Base-by-base conservation (phyloP, 2,888 invertebrate genomes). In the Agrochola lota region DNA sequence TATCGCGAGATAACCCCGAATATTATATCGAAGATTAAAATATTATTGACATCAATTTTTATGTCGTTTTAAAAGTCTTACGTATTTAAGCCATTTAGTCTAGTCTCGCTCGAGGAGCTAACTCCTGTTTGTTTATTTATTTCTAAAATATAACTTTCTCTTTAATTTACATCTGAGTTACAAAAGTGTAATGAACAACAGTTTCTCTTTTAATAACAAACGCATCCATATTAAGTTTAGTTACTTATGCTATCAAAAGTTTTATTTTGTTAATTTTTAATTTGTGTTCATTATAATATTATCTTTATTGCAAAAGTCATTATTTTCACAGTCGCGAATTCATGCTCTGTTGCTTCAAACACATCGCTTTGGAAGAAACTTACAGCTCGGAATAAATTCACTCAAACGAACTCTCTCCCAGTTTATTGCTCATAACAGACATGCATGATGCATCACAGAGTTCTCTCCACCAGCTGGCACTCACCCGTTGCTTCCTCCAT, bases 401-500 rank as follows among this genome's bases (percentile, higher is more conserved):
- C 43, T 71, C 12, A 52, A 82, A 60, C 23, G 30, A 49, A 12
- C 84, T 84, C 86, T 84, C 86, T 74, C 86, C 55, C 62, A 69
- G 73, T 59, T 26, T n/a, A 72, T 17, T 59, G 55, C 43, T 35
- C 62, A 52, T 26, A 57, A 46, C 43, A 40, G 46, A 20, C 62
- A 49, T 59, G 84, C 63, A 30, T 57, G 72, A 35, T n/a, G 35
- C 49, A 60, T 11, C 52, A 30, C 52, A 12, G 20, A 26, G 35
- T 60, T 49, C 26, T 60, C 15, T 66, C 52, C 46, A 57, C 23
- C 3, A 7, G 23, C 20, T 17, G 17, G 15, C 57, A 90, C 95
- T 91, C 79, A 96, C 96, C 95, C 92, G 66, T 91, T 92, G 66
- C 91, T 88, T 23, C 89, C 92, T 59, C 89, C 92, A 74, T 95